Evolutionary conservation across 2,888 invertebrate species (phyloP), one percentile per base, ranked within the genome.

Genomic region (Rhingia campestris): DNA sequence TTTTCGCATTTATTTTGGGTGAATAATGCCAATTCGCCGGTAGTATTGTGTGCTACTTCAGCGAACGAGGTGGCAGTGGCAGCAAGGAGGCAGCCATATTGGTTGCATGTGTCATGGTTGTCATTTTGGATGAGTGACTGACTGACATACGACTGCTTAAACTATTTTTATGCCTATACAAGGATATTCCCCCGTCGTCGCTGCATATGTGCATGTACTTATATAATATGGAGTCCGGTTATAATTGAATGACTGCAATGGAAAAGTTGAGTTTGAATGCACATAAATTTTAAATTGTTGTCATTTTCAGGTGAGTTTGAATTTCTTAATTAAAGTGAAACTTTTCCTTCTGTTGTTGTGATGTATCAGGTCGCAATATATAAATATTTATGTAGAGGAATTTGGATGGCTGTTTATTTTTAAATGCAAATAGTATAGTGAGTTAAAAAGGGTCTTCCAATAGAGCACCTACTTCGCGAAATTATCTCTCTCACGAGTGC

Each of bases 111-210:
- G 75, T 75, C 75, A 37, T 63, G 45, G 54, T 56, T 64, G 73
- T 64, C 64, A 64, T 74, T 51, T 74, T 67, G 61, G 74, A 47
- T 67, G 80, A 54, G 33, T 73, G 73, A 67, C 22, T 73, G 49
- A 47, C 22, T 47, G 47, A 22, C 47, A 22, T 58, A 69, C 37
- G 35, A 73, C 43, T 73, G 53, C 53, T 37, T 12, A 3, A 63
- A 54, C 63, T 54, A 56, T 66, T 79, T 79, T 51, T 58, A 12
- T 66, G 64, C 58, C 33, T 22, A 22, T 22, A 22, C 2, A 22
- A 22, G 22, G 22, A 22, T 22, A 32, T 54, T 12, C 14, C 43
- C 47, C 22, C 12, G 14, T 9, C 22, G 22, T 49, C 22, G 49
- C 30, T 30, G 30, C 30, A 10, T 30, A 22, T 10, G 4, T 49